Base-by-base conservation (phyloP, 2,113 vertebrate genomes). In the Misgurnus anguillicaudatus region DNA sequence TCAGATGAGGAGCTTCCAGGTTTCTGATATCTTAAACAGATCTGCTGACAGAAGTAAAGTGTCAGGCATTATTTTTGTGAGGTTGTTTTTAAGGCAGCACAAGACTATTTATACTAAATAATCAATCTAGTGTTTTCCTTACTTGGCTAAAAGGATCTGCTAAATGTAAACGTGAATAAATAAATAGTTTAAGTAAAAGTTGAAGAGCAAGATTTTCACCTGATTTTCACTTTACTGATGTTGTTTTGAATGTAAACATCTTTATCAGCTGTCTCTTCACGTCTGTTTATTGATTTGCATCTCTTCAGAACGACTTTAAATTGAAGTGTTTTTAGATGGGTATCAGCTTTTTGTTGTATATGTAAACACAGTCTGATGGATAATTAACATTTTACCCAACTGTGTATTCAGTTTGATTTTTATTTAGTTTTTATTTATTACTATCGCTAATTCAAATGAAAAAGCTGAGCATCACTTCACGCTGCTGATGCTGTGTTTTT, bases 221-320 rank as follows among this genome's bases (percentile, higher is more conserved):
- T 31, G 24, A 31, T 31, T 3, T 2, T 31, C 24, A 31, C 24
- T 31, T 31, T 31, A 31, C 24, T 31, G 24, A 31, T 31, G 3
- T 19, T 71, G 68, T 55, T 61, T 73, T 17, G 70, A 13, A 45
- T 60, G 7, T 45, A 61, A 73, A 73, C 55, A 60, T 19, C 4
- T 45, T 61, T 41, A 57, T 57, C 17, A 41, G 51, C 51, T 2
- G 5, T 55, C 17, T 10, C 21, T 67, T 67, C 19, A 38, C 6
- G 24, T 11, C 16, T 9, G 48, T n/a, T 70, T 3, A 53, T 38
- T 48, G 42, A 48, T 47, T 51, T 53, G 36, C 38, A 58, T 41
- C 10, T 1, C 4, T 5, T 55, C 8, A 42, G 19, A 72, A 5
- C 10, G 38, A 1, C 1, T 58, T 55, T 55, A 55, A 36, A 36